Evolutionary conservation across 2,888 invertebrate genomes (phyloP), one percentile per base, ranked within the genome.

Genomic region (Cyclophora punctaria): DNA sequence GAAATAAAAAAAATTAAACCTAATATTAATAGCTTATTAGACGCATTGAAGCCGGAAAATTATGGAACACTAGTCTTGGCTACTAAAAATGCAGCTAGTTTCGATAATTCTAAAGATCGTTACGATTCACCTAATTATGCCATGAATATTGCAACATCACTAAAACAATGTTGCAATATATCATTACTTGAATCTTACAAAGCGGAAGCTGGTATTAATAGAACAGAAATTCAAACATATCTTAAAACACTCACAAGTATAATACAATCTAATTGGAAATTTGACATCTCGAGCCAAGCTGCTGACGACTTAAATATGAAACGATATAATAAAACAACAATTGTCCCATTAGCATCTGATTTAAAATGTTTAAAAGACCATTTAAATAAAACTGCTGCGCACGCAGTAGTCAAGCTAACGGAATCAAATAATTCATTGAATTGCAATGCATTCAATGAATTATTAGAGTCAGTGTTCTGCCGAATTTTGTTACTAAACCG

Each of bases 351-450:
- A 6, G 57, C 55, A 33, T 49, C 42, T 42, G 58, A 58, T 48
- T 49, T 59, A 44, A 59, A 58, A 55, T 35, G 56, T 7, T 46
- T 59, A 3, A 60, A 59, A 55, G 49, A 58, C 41, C 46, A 58
- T 54, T 50, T 60, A 35, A 47, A 46, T 48, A 37, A 46, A 48
- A 53, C 34, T 41, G 45, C 48, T 48, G 48, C 47, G 43, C 46
- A 7, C 43, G 46, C 52, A 48, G 42, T 35, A 47, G 7, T n/a
- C 41, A 35, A 52, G 34, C 5, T 44, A 46, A 40, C 7, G 6
- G 3, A 48, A 48, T 35, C 33, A 6, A 34, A 45, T 40, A 48
- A 44, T 20, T 20, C 20, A 20, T 34, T 5, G 34, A 53, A 47
- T 49, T 41, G 7, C 54, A 46, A 44, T 50, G 52, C 35, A 34